Base-by-base conservation (phyloP, 2,888 invertebrate genomes). In the Brachyptera putata region DNA sequence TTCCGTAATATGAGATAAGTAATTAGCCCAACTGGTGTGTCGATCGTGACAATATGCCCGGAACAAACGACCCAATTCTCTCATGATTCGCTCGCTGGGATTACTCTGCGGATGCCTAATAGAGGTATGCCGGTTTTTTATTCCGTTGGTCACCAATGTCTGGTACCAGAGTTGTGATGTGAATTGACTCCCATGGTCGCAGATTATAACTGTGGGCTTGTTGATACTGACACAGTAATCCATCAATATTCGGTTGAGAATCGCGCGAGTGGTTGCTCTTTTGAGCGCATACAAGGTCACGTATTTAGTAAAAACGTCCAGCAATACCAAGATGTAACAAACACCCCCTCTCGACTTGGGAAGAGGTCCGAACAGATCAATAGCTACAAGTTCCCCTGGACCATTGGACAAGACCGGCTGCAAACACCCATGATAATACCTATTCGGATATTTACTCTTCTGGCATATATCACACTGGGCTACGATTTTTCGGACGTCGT, bases 261-360 rank as follows among this genome's bases (percentile, higher is more conserved):
- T 25, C 25, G 49, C 22, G 26, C 49, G 24, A 11, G 49, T 49
- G 49, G 49, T 49, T 13, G 49, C 49, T 26, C 49, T 49, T 16
- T 49, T 49, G 26, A 49, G 25, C 4, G 49, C n/a, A 16, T 49
- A 49, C 5, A 49, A 16, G 13, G 11, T 25, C n/a, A 49, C 49
- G 16, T 49, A 13, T 25, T 49, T 43, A 11, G 43, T 18, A 11
- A 43, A 43, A 16, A 43, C 21, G 21, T 43, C 43, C 4, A 43
- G 9, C 9, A 43, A 43, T 2, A 43, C 21, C 2, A 18, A 2
- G 11, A 43, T 9, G 16, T 43, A 43, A 3, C 18, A 18, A 9
- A 43, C 43, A 4, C 18, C 18, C 21, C 43, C 43, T 4, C 18
- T 2, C 2, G 43, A 14, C 18, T 4, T 16, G 3, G 43, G 43